Evolutionary conservation across 2,888 invertebrate genomes (phyloP).

Genomic region (Amphimallon solstitiale): DNA sequence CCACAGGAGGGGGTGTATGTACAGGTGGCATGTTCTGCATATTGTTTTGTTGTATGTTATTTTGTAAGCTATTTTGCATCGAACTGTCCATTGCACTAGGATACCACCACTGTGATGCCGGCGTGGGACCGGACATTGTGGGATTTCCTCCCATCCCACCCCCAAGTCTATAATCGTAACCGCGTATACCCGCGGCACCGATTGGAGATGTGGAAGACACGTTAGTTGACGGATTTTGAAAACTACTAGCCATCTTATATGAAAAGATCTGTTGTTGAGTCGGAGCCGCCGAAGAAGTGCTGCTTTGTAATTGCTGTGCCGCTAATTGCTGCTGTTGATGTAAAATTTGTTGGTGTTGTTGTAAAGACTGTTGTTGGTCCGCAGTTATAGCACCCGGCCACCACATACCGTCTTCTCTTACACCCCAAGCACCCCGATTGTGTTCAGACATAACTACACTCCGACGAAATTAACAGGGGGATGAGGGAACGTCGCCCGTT

Average conservation of each 20-base stretch:
- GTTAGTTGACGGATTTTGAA: slow-evolving; percentile 76
- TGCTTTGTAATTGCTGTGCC: slow-evolving; percentile 64
- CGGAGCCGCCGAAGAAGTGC: slow-evolving; percentile 69
- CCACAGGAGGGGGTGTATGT: slow-evolving; percentile 62
- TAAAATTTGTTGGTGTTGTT: slow-evolving; percentile 59
- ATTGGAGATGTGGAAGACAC: slow-evolving; percentile 72
- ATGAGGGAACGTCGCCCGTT: slow-evolving; percentile 38
- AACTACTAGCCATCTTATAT: slow-evolving; percentile 88
- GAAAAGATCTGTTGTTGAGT: slow-evolving; percentile 80
- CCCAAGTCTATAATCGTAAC: slow-evolving; percentile 80
- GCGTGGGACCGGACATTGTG: slow-evolving; percentile 62
- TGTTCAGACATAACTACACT: slow-evolving; percentile 68
- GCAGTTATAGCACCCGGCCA: slow-evolving; percentile 68
- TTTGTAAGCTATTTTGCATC: slow-evolving; percentile 63
- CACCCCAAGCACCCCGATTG: slow-evolving; percentile 73
- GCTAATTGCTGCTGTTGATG: slow-evolving; percentile 64
- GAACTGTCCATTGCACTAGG: slow-evolving; percentile 70
- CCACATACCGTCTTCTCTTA: slow-evolving; percentile 71
- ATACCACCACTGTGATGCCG: slow-evolving; percentile 80
- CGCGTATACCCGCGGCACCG: slow-evolving; percentile 64
- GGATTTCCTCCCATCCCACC: slow-evolving; percentile 63
- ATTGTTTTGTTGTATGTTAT: slow-evolving; percentile 53
- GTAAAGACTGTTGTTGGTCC: slow-evolving; percentile 63
- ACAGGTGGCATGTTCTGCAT: slow-evolving; percentile 60
- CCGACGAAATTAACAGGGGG: slow-evolving; percentile 35